Percentiles rank a stretch among this genome's conserved stretches.
Conservation (phyloP, 2,113 vertebrate genomes). For the Ammospiza caudacuta region DNA sequence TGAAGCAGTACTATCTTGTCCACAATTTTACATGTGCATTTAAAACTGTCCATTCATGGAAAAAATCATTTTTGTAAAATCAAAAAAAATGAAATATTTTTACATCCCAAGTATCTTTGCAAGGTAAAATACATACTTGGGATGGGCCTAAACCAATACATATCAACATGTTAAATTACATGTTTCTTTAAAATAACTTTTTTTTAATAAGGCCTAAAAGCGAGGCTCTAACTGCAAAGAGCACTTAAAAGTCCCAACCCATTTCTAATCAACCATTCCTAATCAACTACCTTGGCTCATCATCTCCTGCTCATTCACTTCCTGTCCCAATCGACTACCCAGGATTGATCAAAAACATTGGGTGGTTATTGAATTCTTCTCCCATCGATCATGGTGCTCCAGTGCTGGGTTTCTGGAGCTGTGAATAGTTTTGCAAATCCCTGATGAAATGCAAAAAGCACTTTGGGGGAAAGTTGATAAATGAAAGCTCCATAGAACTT, state of each 20-base stretch:
- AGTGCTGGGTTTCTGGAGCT: not conserved
- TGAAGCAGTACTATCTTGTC: not conserved
- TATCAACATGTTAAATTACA: not conserved
- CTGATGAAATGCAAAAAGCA: conserved; percentile 48
- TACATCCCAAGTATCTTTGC: not conserved
- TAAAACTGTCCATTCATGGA: not conserved
- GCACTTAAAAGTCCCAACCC: not conserved
- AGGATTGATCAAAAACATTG: not conserved
- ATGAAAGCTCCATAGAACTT: conserved; percentile 36
- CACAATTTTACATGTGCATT: not conserved
- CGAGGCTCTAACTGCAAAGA: not conserved
- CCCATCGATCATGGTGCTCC: not conserved
- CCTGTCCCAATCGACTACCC: not conserved
- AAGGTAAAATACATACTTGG: not conserved
- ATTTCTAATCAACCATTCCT: not conserved
- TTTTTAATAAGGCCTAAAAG: not conserved
- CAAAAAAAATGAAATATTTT: not conserved
- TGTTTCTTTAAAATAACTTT: not conserved
- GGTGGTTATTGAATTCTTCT: conserved; percentile 7
- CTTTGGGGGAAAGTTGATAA: conserved; percentile 51
- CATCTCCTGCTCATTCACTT: not conserved
- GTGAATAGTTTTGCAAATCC: conserved; percentile 60
- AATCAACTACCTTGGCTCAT: not conserved
- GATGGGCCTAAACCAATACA: not conserved
- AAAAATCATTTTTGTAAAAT: not conserved